Percentiles rank a stretch among this genome's conserved stretches.
These are phyloP conservation scores for Julus scandinavius DNA, from an alignment of 2,888 invertebrate genomes.

Conservation along the genomic window DNA sequence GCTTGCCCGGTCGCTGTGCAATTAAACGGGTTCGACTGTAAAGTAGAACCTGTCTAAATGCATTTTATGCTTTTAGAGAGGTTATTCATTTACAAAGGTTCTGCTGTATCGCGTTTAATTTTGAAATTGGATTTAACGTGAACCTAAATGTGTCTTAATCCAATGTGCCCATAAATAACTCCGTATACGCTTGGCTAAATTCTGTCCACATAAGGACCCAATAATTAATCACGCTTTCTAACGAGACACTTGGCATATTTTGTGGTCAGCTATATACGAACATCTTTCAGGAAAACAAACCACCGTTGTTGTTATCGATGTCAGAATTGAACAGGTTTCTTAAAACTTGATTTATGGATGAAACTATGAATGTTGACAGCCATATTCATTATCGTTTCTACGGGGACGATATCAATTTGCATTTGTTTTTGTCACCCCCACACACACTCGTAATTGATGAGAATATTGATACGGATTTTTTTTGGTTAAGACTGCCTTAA, in stretches of 20 bases:
- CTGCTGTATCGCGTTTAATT: background rate
- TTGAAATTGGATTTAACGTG: background rate
- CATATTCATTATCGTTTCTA: conserved; percentile 38
- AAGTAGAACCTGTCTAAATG: too few species aligned
- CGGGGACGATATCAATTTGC: conserved; percentile 10
- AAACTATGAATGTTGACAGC: background rate
- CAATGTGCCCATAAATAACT: background rate
- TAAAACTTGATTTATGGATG: background rate
- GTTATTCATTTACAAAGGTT: too few species aligned
- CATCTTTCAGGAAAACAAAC: conserved; percentile 7
- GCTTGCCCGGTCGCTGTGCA: too few species aligned
- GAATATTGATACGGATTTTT: background rate
- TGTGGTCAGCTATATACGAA: background rate
- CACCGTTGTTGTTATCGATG: background rate
- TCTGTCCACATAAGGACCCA: conserved; percentile 10
- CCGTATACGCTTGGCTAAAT: background rate
- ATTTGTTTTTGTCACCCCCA: conserved; percentile 16
- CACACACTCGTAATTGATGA: conserved; percentile 13
- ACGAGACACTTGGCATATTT: conserved; percentile 4
- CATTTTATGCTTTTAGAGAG: too few species aligned
- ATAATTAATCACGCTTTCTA: background rate
- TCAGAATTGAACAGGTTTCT: background rate
- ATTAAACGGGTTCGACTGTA: too few species aligned
- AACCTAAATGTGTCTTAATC: background rate
- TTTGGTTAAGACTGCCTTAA: background rate